Base-by-base conservation (phyloP, 2,797 vertebrate species). In the Thaleichthys pacificus region DNA sequence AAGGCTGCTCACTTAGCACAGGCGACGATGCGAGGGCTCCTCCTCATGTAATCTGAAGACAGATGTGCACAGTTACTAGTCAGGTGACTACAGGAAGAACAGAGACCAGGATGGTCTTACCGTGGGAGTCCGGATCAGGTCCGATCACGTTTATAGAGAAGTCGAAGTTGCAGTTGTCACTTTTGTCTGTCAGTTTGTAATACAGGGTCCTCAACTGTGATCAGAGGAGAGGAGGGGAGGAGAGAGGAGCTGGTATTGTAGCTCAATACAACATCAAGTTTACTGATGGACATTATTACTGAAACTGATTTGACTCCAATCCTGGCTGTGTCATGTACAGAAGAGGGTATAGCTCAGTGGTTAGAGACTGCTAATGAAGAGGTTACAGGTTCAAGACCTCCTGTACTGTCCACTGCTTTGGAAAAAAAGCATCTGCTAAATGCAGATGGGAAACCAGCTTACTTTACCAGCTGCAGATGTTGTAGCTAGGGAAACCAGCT, bases 181-280 rank as follows among this genome's bases (percentile, higher is more conserved):
- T 79, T 54, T 88, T 85, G 0, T 93, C 87, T 0, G 88, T 79
- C 0, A 88, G 95, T 85, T 91, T 89, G 19, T 97, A 95, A 81
- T 91, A 96, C 2, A 96, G 91, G 0, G 94, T 96, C 88, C 75
- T 95, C 80, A 98, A 83, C 97, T 99, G 84, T 12, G n/a, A 28
- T 62, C 49, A 75, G 69, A 61, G 54, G 15, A 68, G 11, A 28
- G 7, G 17, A 56, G 26, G 14, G 21, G 17, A 30, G 5, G 3
- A 68, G 15, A 68, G 11, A 19, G 7, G 17, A 56, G 26, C 32
- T 35, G 66, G 24, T 24, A 7, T 21, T 8, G 32, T 35, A 26
- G 35, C 19, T 54, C 3, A 54, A 8, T 14, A 47, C 42, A 3
- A 47, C 42, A 47, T 9, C 12, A 14, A 19, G 17, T 4, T 51